phyloP scores from a whole-genome alignment of 2,797 vertebrate species.

The Alca torda region DNA sequence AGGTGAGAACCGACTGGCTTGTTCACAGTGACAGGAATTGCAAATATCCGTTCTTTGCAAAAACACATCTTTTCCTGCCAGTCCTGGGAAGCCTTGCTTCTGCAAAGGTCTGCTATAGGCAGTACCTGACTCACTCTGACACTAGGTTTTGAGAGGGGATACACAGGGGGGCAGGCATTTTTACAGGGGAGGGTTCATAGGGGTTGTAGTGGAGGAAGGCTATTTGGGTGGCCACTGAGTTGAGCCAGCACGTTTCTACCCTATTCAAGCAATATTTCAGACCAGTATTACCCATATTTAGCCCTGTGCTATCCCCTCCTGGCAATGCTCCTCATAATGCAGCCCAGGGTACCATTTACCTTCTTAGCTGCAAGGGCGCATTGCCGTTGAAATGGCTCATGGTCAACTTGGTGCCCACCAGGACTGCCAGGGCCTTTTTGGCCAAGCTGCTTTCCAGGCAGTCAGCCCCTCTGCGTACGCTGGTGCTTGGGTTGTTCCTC shows the following conservation, averaged over 20 bases:
- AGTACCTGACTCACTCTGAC: neutral
- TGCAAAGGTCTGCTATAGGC: neutral
- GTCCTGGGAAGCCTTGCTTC: neutral
- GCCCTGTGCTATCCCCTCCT: neutral
- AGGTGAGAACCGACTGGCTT: conserved; percentile 10
- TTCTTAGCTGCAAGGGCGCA: neutral
- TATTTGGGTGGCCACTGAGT: neutral
- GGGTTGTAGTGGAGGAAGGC: neutral
- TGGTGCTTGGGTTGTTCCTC: neutral
- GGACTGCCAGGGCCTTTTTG: neutral
- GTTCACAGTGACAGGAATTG: conserved; percentile 18
- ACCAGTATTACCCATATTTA: neutral
- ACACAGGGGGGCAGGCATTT: rapidly evolving
- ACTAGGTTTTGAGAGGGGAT: neutral
- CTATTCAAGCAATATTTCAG: neutral
- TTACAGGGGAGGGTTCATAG: rapidly evolving
- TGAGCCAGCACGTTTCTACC: neutral
- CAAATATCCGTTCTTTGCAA: neutral
- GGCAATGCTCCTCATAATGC: neutral
- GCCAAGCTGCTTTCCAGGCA: neutral
- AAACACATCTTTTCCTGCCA: neutral
- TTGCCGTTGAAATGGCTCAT: neutral
- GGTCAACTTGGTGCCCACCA: neutral
- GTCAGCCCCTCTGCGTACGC: rapidly evolving
- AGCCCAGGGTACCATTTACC: neutral